These are phyloP conservation scores for Siniperca chuatsi DNA, from an alignment of 2,113 vertebrate genomes.

Conservation along the genomic window DNA sequence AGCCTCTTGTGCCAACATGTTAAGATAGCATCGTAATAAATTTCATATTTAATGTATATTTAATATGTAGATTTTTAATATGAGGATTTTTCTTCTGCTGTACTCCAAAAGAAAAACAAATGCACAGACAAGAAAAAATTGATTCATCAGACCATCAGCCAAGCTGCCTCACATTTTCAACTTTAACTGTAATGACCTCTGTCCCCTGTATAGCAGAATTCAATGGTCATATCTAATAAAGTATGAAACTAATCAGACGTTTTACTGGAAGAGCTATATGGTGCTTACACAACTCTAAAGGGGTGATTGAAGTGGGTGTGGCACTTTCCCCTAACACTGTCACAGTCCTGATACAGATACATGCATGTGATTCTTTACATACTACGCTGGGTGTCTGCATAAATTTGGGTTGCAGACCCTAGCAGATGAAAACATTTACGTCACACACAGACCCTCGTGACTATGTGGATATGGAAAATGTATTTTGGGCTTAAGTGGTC, in stretches of 20 bases:
- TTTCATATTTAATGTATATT: not conserved
- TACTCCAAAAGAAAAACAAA: not conserved
- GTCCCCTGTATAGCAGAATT: not conserved
- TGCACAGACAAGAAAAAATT: not conserved
- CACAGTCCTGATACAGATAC: not conserved
- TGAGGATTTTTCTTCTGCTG: not conserved
- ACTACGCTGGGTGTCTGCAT: not conserved
- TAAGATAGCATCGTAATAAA: not conserved
- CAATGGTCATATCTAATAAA: not conserved
- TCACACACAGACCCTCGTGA: not conserved
- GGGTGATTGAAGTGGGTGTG: not conserved
- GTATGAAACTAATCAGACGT: not conserved
- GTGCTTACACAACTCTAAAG: not conserved
- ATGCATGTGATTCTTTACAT: not conserved
- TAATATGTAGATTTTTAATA: not conserved
- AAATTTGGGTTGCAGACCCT: not conserved
- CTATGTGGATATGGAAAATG: not conserved
- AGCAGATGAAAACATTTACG: not conserved
- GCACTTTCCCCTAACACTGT: not conserved
- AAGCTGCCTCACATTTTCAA: not conserved
- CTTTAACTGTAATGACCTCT: not conserved
- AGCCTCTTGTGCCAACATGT: not conserved
- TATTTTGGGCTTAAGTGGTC: conserved; percentile 26
- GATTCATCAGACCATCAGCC: not conserved
- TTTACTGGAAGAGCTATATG: not conserved